These are phyloP conservation scores for Aratinga solstitialis DNA, from an alignment of 2,797 vertebrate species.

Conservation along the genomic window DNA sequence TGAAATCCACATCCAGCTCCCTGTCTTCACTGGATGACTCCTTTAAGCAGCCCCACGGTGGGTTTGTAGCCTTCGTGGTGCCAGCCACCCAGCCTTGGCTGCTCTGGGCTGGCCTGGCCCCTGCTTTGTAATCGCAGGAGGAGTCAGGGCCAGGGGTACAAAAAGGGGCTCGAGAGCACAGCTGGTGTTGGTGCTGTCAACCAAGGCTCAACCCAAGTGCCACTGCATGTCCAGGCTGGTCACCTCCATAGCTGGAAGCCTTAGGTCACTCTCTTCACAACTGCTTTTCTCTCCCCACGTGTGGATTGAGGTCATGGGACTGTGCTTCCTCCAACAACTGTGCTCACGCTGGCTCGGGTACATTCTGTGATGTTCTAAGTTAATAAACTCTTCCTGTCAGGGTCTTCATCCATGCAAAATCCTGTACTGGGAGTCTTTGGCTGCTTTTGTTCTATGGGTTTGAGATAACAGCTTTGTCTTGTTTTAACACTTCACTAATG, in stretches of 20 bases:
- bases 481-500: background rate
- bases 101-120: background rate
- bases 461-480: background rate
- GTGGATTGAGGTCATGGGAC: background rate
- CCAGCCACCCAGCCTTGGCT: background rate
- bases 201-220: background rate
- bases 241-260: background rate
- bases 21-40: background rate
- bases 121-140: background rate
- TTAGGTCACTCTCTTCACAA: background rate
- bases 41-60: background rate
- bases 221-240: fast-evolving
- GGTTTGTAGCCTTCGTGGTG: background rate
- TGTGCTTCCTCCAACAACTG: background rate
- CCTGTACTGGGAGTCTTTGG: background rate
- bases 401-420: background rate
- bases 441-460: background rate
- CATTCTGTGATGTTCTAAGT: background rate
- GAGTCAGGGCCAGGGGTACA: background rate
- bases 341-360: background rate
- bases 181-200: background rate
- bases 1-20: background rate
- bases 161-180: background rate
- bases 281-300: fast-evolving
- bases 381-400: background rate